These are phyloP conservation scores for Puma concolor DNA, from an alignment of 2,113 vertebrate species.

Conservation along the genomic window DNA sequence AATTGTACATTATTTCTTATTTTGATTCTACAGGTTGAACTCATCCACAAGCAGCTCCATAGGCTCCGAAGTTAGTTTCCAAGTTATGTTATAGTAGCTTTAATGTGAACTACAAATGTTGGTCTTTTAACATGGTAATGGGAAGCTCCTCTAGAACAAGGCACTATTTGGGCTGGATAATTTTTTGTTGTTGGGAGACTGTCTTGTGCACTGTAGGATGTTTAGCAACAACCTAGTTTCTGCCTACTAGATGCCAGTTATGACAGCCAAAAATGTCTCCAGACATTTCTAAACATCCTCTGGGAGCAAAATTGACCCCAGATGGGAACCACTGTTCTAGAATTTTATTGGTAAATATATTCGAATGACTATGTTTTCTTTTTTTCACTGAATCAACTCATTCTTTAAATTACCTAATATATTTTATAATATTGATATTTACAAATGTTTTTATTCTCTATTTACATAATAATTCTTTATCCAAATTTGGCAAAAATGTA, in stretches of 20 bases:
- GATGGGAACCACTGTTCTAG: not conserved
- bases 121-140: not conserved
- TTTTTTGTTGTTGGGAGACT: not conserved
- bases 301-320: not conserved
- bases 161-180: not conserved
- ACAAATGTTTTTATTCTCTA: not conserved
- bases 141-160: not conserved
- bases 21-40: conserved; percentile 94
- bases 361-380: not conserved
- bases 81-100: not conserved
- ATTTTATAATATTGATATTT: conserved; percentile 8
- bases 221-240: not conserved
- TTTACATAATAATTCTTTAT: not conserved
- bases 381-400: not conserved
- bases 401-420: not conserved
- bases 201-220: not conserved
- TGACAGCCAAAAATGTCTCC: not conserved
- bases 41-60: conserved; percentile 92
- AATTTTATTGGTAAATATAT: conserved; percentile 4
- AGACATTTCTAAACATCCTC: not conserved
- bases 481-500: not conserved
- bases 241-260: not conserved
- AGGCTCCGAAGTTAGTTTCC: conserved; percentile 82
- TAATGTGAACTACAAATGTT: not conserved
- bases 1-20: conserved; percentile 93